A percentile compares a stretch with the other conserved stretches of the same genome.
These are phyloP conservation scores for Uria aalge DNA, from an alignment of 2,113 vertebrate species.

Conservation along the genomic window DNA sequence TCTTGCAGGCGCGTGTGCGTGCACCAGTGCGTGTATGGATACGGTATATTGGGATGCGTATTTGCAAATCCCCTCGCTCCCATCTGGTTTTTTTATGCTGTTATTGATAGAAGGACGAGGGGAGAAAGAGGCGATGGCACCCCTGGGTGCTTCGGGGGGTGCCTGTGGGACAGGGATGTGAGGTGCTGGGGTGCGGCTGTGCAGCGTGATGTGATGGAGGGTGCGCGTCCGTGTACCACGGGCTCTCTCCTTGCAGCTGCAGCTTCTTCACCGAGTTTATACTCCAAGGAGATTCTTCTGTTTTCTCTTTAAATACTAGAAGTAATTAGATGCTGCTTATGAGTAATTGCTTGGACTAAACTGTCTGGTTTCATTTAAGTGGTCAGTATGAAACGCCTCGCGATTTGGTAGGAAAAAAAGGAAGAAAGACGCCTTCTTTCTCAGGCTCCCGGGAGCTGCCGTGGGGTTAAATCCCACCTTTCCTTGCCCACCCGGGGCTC, in stretches of 20 bases:
- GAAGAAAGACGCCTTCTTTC: background rate
- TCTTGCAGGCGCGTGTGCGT: background rate
- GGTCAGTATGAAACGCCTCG: background rate
- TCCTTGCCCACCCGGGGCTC: background rate
- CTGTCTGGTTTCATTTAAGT: conserved; percentile 48
- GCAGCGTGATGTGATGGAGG: background rate
- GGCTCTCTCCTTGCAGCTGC: background rate
- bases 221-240: background rate
- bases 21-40: background rate
- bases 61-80: background rate
- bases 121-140: background rate
- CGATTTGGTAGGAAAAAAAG: background rate
- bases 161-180: fast-evolving
- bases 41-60: background rate
- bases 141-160: background rate
- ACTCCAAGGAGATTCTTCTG: background rate
- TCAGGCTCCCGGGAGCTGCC: background rate
- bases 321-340: conserved; percentile 34
- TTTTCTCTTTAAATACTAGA: conserved; percentile 45
- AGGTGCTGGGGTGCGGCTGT: background rate
- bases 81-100: background rate
- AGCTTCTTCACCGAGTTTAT: background rate
- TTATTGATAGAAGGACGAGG: background rate
- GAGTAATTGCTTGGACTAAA: conserved; percentile 29
- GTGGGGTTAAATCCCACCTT: background rate